Conservation (phyloP, 1,140 invertebrate species). For the Drosophila sulfurigaster region DNA sequence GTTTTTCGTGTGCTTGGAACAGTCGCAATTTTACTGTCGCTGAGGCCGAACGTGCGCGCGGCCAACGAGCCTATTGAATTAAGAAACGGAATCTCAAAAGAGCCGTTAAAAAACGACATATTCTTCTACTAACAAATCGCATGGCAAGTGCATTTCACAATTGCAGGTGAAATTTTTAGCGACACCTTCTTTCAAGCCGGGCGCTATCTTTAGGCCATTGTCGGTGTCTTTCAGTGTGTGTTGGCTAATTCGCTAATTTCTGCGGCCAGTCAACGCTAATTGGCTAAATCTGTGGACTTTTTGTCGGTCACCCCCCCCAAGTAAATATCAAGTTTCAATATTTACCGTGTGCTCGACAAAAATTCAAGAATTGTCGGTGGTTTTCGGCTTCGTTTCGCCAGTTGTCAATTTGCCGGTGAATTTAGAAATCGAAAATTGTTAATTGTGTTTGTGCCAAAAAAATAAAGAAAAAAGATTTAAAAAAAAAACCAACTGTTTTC, state of each 20-base stretch:
- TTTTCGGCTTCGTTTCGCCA: conserved; percentile 14
- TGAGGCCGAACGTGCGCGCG: conserved; percentile 65
- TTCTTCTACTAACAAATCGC: conserved; percentile 41
- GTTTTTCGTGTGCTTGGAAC: conserved; percentile 50
- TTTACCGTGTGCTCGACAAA: conserved; percentile 48
- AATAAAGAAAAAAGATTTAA: neutral
- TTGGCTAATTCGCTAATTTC: conserved; percentile 48
- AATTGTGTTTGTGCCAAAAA: conserved; percentile 33
- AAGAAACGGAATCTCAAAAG: conserved; percentile 27
- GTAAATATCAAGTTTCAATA: conserved; percentile 76
- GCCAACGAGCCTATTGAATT: conserved; percentile 40
- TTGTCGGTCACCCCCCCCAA: conserved; percentile 12
- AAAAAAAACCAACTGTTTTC: conserved; percentile 23
- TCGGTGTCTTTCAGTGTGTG: conserved; percentile 21
- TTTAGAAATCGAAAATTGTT: conserved; percentile 29
- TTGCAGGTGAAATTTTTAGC: conserved; percentile 43
- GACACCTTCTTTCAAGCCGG: conserved; percentile 25
- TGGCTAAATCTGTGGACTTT: conserved; percentile 64
- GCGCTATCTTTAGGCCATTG: conserved; percentile 10
- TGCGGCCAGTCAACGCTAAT: conserved; percentile 64
- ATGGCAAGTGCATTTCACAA: conserved; percentile 50
- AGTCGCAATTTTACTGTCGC: conserved; percentile 79
- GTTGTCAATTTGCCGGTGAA: conserved; percentile 37
- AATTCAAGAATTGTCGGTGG: conserved; percentile 23
- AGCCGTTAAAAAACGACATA: conserved; percentile 44